Evolutionary conservation across 2,113 vertebrate genomes (phyloP).

Genomic region (Rhinolophus sinicus): DNA sequence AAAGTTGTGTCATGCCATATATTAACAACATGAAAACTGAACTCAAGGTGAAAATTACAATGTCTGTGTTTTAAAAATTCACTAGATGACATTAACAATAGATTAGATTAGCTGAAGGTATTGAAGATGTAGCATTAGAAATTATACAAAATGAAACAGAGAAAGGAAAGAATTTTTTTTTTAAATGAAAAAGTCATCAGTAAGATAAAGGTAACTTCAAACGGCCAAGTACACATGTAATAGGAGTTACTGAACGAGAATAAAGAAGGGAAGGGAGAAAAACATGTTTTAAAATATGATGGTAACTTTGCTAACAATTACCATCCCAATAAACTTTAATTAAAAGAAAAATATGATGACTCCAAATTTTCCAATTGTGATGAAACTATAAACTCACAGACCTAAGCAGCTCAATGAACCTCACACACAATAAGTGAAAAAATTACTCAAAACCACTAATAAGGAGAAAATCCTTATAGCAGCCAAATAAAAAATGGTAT

Average conservation of each 20-base stretch:
- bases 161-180: not conserved
- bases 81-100: not conserved
- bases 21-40: not conserved
- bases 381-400: not conserved
- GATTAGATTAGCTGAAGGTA: not conserved
- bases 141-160: not conserved
- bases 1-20: not conserved
- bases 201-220: not conserved
- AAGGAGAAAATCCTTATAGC: slow-evolving; percentile 7
- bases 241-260: not conserved
- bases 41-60: slow-evolving; percentile 8
- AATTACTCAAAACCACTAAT: not conserved
- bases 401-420: not conserved
- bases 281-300: not conserved
- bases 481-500: not conserved
- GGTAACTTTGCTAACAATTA: too few species aligned
- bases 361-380: not conserved
- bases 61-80: not conserved
- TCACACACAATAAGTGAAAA: slow-evolving; percentile 1
- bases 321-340: too few species aligned
- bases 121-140: not conserved
- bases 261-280: not conserved
- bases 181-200: not conserved
- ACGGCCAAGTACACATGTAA: not conserved
- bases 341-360: not conserved